These are phyloP conservation scores for Hylomyscus alleni DNA, from an alignment of 2,797 vertebrate genomes.

Conservation along the genomic window DNA sequence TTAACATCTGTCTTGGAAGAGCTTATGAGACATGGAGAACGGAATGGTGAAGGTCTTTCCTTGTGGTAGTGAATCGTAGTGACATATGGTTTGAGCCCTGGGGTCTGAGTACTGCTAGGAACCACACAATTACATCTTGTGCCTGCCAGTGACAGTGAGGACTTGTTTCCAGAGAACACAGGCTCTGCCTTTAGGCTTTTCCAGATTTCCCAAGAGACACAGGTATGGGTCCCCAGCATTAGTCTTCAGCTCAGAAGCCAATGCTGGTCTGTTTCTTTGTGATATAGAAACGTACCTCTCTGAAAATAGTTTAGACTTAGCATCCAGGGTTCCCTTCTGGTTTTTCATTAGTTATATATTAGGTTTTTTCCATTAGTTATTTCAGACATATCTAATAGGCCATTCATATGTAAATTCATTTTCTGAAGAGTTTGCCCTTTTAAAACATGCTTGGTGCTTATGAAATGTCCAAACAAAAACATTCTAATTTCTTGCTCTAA, in stretches of 20 bases:
- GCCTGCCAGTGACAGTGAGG: not conserved
- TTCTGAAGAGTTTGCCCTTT: not conserved
- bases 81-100: not conserved
- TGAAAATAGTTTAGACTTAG: slow-evolving; percentile 8
- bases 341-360: not conserved
- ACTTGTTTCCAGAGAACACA: not conserved
- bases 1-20: not conserved
- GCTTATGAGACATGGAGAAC: slow-evolving; percentile 5
- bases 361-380: not conserved
- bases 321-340: not conserved
- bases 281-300: not conserved
- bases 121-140: not conserved
- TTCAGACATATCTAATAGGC: not conserved
- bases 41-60: not conserved
- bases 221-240: not conserved
- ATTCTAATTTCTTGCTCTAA: not conserved
- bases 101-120: not conserved
- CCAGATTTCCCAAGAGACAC: not conserved
- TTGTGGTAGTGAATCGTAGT: not conserved
- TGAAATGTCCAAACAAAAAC: not conserved
- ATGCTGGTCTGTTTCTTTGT: not conserved
- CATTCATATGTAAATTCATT: not conserved
- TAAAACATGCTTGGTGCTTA: not conserved
- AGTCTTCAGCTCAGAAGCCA: not conserved
- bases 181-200: not conserved